Evolutionary conservation across 37 sponge, comb jelly and placozoan species (phyloP).

Genomic region (Ephydatia muelleri): DNA sequence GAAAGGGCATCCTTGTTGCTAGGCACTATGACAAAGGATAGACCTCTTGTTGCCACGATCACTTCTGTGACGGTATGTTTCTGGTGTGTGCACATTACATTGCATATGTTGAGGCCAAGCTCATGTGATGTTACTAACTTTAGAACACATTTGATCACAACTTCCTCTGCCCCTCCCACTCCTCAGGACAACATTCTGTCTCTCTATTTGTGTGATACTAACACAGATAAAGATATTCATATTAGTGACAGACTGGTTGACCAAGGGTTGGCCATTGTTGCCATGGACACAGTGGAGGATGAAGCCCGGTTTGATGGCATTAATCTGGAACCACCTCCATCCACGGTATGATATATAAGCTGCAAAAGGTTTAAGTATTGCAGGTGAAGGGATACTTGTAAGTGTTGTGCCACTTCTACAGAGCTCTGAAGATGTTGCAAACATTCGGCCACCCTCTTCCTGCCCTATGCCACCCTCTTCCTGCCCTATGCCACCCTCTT

Average conservation of each 20-base stretch:
- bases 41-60: slow-evolving; percentile 34
- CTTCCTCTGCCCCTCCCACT: neutral
- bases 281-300: slow-evolving; percentile 45
- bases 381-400: neutral
- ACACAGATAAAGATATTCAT: slow-evolving; percentile 53
- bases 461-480: neutral
- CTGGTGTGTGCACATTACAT: neutral
- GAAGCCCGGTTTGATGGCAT: slow-evolving; percentile 30
- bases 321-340: slow-evolving; percentile 14
- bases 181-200: slow-evolving; percentile 39
- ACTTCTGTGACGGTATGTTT: slow-evolving; percentile 37
- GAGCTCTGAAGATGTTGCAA: neutral
- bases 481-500: neutral
- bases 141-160: neutral
- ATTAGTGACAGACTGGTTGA: slow-evolving; percentile 55
- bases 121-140: neutral
- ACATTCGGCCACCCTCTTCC: neutral
- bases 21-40: slow-evolving; percentile 59
- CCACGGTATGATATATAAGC: neutral
- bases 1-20: slow-evolving; percentile 31
- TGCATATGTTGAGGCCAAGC: neutral
- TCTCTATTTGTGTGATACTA: slow-evolving; percentile 66
- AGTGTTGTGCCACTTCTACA: slow-evolving; percentile 2
- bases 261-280: slow-evolving; percentile 50
- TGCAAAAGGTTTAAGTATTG: neutral